phyloP scores from a whole-genome alignment of 2,113 vertebrate species.

The Gymnocephalus cernua region DNA sequence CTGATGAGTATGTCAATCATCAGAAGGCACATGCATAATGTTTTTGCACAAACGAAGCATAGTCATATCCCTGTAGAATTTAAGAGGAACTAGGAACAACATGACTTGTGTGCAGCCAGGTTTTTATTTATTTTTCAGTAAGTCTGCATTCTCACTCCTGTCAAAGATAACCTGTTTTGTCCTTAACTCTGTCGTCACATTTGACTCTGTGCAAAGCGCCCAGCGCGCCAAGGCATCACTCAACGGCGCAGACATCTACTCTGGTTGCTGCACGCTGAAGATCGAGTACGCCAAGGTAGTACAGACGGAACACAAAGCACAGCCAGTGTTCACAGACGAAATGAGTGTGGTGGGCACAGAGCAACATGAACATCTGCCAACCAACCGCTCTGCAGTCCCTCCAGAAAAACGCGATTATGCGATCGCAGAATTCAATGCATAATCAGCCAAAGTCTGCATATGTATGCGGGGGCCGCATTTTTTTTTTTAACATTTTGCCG shows the following conservation, averaged over 20 bases:
- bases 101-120: not conserved
- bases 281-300: slow-evolving; percentile 99
- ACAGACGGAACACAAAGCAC: not conserved
- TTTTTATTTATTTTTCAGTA: not conserved
- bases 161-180: slow-evolving; percentile 11
- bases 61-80: not conserved
- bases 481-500: too few species aligned
- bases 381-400: not conserved
- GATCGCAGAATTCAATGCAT: too few species aligned
- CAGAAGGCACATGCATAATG: not conserved
- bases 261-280: slow-evolving; percentile 96
- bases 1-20: not conserved
- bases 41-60: not conserved
- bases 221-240: slow-evolving; percentile 96
- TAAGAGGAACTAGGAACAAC: not conserved
- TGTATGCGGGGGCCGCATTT: too few species aligned
- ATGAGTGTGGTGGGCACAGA: not conserved
- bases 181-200: slow-evolving; percentile 87
- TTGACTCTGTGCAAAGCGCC: slow-evolving; percentile 96
- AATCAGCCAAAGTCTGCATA: too few species aligned
- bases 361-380: not conserved
- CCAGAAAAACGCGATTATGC: too few species aligned
- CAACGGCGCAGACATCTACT: slow-evolving; percentile 97
- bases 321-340: not conserved
- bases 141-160: not conserved